Conservation (phyloP, 2,113 vertebrate species). For the Hucho hucho region DNA sequence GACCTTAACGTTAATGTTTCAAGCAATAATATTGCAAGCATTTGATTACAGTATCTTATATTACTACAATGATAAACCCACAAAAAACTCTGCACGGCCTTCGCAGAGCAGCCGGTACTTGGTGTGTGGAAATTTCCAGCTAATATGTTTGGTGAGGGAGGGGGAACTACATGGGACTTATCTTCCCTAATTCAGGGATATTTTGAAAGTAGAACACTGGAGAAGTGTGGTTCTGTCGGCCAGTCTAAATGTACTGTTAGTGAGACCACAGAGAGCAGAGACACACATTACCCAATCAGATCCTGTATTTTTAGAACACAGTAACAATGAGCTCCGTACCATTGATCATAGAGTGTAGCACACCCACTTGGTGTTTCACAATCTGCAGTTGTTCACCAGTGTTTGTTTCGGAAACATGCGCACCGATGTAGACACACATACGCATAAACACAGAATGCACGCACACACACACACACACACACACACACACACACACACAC, state of each 20-base stretch:
- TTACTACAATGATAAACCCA: too few species aligned
- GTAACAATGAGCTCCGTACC: constrained; percentile 45
- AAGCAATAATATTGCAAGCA: too few species aligned
- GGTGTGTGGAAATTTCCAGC: constrained; percentile 38
- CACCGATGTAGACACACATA: neutral
- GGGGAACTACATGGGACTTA: constrained; percentile 22
- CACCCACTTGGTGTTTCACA: constrained; percentile 45
- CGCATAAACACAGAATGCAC: too few species aligned
- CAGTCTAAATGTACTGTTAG: constrained; percentile 31
- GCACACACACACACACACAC: too few species aligned
- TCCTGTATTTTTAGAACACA: constrained; percentile 46
- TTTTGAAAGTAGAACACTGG: constrained; percentile 31
- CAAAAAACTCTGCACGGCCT: neutral
- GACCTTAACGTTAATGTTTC: too few species aligned
- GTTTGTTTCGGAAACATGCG: neutral
- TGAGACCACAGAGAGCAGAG: constrained; percentile 30
- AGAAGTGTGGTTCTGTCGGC: constrained; percentile 33
- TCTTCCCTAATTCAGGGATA: constrained; percentile 50
- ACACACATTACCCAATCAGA: constrained; percentile 52
- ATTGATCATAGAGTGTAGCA: neutral
- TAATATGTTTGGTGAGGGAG: constrained; percentile 31
- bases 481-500: too few species aligned
- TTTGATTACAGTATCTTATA: too few species aligned
- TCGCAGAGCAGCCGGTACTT: neutral
- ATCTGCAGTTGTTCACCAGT: constrained; percentile 29